Evolutionary conservation across 2,113 vertebrate species (phyloP), one percentile per base, ranked within the genome.

Genomic region (Recurvirostra avosetta): DNA sequence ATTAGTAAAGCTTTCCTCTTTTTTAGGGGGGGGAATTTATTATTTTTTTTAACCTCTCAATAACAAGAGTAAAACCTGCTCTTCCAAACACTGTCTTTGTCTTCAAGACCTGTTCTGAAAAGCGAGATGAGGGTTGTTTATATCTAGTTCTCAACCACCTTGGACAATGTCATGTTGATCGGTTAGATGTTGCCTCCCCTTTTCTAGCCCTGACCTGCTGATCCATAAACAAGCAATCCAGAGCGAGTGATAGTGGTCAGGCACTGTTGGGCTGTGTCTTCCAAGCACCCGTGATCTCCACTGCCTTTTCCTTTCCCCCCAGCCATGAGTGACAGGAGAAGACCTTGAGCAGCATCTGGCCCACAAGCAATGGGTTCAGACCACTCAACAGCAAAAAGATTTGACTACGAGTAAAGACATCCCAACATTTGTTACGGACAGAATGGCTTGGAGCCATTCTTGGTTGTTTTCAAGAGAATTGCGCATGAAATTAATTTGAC

Each of bases 71-170:
- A 84, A 83, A 71, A 50, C 21, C 29, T 55, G 8, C 12, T 68
- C 43, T 72, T 86, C 58, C 53, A 67, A 75, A 49, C 6, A 3
- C 22, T 32, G 21, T 53, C 21, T 80, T 84, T 63, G 43, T 21
- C 53, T 86, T 88, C 47, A 67, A 62, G 22, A 75, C 7, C 29
- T 68, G 49, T 34, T 86, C 53, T 88, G 74, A 85, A 74, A 81
- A 94, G 41, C 0, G 0, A 86, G 47, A 56, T 6, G 2, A 40
- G 3, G 16, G 18, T 45, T 1, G 0, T 71, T 75, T 81, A 11
- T 19, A 74, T 13, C 19, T 41, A 20, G 8, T 14, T 85, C 65
- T 87, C 73, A 80, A 56, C 8, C 29, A 94, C 23, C 23, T 47
- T 58, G 62, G 40, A 43, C 45, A 62, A 40, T 29, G 34, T 43